phyloP scores from a whole-genome alignment of 1,140 invertebrate genomes.

The Bombus breviceps region DNA sequence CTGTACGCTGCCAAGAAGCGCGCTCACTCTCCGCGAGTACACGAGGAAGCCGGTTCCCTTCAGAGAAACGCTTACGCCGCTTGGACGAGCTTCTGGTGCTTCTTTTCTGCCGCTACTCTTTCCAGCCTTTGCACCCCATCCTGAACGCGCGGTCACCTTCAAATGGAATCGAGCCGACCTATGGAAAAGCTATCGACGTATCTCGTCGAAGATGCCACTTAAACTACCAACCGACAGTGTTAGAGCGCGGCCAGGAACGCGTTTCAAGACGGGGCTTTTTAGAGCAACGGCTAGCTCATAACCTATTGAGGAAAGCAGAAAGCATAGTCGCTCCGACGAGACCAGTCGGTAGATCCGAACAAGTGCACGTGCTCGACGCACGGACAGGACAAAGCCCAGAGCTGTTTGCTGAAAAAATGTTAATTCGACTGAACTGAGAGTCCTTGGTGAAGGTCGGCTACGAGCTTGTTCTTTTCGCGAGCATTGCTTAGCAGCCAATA shows the following conservation, averaged over 20 bases:
- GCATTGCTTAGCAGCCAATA: too few relatives aligned
- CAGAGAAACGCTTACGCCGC: background rate
- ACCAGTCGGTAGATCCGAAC: too few relatives aligned
- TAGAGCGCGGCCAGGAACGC: background rate
- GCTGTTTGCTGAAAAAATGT: too few relatives aligned
- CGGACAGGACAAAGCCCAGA: too few relatives aligned
- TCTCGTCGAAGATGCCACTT: conserved; percentile 8
- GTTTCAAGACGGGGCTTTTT: background rate
- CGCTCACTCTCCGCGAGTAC: background rate
- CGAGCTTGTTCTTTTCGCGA: too few relatives aligned
- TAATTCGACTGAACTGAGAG: too few relatives aligned
- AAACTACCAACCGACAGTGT: background rate
- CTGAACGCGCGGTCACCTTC: background rate
- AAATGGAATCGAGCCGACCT: background rate
- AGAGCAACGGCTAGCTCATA: background rate
- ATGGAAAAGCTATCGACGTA: conserved; percentile 6
- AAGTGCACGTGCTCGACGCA: too few relatives aligned
- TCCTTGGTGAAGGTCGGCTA: too few relatives aligned
- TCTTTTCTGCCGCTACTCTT: background rate
- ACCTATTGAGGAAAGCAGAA: background rate
- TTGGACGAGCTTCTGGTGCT: background rate
- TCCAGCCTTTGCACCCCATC: background rate
- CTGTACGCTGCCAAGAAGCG: conserved; percentile 2
- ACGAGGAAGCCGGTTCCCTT: background rate
- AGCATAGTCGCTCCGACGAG: background rate